Evolutionary conservation across 2,113 vertebrate species (phyloP), one percentile per base, ranked within the genome.

Genomic region (Daphoenositta chrysoptera): DNA sequence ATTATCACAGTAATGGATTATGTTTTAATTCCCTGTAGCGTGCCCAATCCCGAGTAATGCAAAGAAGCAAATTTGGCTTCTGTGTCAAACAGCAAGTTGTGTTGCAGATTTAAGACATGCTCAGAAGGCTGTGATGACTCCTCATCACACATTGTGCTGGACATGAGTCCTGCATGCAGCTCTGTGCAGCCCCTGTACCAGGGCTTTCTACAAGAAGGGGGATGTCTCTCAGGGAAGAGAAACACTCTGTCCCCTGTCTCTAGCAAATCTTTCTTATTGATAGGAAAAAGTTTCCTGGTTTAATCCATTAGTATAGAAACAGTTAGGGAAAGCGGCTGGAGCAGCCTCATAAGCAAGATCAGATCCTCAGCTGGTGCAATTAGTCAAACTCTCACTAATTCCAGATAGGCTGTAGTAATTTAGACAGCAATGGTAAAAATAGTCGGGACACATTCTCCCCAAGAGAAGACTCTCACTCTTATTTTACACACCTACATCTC

Each of bases 1-100:
- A 77, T 87, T 91, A 94, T 95, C 94, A 87, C 27, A 76, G 73
- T 76, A 82, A 93, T 37, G 66, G 87, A 91, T 91, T 83, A 72
- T 79, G 28, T n/a, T 93, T 96, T 94, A 94, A 94, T 82, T 87
- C 83, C 48, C 22, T 60, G 33, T 71, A 85, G 78, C 0, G 1
- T 35, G 31, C 39, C 40, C 48, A 16, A 45, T 84, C 44, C 40
- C 1, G 0, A 24, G 26, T 37, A 87, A 48, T 0, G 3, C 23
- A 87, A 82, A 79, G 89, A 78, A 54, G 20, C 2, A 75, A 63
- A 87, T 53, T 88, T 56, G n/a, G 11, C 26, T 84, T 40, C 80
- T 76, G 44, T 4, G 7, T 48, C 51, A 64, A 63, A 5, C 9
- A 64, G 44, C 21, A 64, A 75, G 35, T 57, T 76, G 30, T 77